These are phyloP conservation scores for Calyptomena viridis DNA, from an alignment of 2,113 vertebrate species.

Conservation along the genomic window DNA sequence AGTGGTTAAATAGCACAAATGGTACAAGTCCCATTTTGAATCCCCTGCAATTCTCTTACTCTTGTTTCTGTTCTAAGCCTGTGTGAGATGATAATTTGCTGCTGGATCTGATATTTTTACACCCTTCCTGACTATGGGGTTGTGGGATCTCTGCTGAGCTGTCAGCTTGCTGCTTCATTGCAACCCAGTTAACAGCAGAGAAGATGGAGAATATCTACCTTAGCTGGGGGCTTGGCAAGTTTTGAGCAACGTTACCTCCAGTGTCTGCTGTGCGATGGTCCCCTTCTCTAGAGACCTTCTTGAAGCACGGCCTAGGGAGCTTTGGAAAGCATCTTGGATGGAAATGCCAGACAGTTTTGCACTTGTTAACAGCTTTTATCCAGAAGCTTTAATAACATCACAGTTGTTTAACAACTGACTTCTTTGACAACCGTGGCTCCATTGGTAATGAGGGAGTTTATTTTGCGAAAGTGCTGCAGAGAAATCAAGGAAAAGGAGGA, in stretches of 20 bases:
- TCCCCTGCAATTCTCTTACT: background rate
- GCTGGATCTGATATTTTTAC: background rate
- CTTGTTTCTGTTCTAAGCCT: background rate
- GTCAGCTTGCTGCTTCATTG: background rate
- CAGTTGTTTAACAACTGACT: slow-evolving; percentile 24
- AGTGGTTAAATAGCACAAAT: background rate
- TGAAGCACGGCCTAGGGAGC: background rate
- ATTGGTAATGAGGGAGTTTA: slow-evolving; percentile 22
- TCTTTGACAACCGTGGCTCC: background rate
- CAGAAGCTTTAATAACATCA: slow-evolving; percentile 15
- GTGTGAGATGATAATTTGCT: background rate
- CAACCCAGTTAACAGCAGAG: background rate
- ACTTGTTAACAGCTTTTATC: slow-evolving; percentile 34
- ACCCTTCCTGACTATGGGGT: background rate
- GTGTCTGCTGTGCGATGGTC: background rate
- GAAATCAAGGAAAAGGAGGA: background rate
- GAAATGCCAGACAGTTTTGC: slow-evolving; percentile 15
- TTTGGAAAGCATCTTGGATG: background rate
- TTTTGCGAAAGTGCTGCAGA: background rate
- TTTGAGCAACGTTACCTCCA: rapidly evolving
- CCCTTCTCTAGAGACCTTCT: background rate
- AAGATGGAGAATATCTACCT: background rate
- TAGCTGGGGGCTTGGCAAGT: background rate
- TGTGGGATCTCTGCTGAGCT: background rate
- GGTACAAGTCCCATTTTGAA: background rate